Base-by-base conservation (phyloP, 2,797 vertebrate genomes). In the Eulemur mongoz region DNA sequence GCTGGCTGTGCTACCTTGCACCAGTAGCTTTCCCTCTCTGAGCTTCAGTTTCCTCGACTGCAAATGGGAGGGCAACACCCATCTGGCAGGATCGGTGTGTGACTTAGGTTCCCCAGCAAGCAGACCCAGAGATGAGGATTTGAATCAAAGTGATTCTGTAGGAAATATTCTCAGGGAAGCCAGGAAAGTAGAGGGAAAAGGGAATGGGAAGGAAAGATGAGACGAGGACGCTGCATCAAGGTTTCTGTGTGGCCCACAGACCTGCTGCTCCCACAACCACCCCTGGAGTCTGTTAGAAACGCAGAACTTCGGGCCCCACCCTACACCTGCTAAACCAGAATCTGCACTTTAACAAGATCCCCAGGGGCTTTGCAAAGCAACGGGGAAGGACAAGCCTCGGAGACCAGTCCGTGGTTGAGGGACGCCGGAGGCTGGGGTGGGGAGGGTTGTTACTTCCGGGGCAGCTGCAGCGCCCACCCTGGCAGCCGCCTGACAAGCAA, bases 291-390 rank as follows among this genome's bases (percentile, higher is more conserved):
- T 38, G 23, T 52, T 27, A 72, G 75, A 84, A 90, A 25, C 18
- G 32, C 43, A 75, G 72, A 85, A 73, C 69, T 73, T 11, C 32
- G 15, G 67, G 18, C 8, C 20, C 25, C 13, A 18, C 5, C 45
- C 61, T 72, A 70, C 17, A 90, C 30, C 52, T 43, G 10, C 43
- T 1, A 69, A 72, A 20, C 52, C 61, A 85, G 32, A 89, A 80
- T 48, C 89, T 69, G 14, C 84, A 69, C 65, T 75, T 78, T 63
- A 84, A 83, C 63, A 88, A 96, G 85, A n/a, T 48, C 40, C 75
- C 20, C 38, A 0, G 17, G 7, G 43, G 25, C 7, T 8, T 2
- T 38, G 86, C 40, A 54, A 91, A 57, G 57, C 40, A 17, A 7
- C 30, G 6, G 32, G 15, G n/a, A 52, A 70, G 43, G 45, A 45